A percentile compares a stretch with the other conserved stretches of the same genome.
phyloP scores from a whole-genome alignment of 2,113 vertebrate genomes.

The Rhea americana region DNA sequence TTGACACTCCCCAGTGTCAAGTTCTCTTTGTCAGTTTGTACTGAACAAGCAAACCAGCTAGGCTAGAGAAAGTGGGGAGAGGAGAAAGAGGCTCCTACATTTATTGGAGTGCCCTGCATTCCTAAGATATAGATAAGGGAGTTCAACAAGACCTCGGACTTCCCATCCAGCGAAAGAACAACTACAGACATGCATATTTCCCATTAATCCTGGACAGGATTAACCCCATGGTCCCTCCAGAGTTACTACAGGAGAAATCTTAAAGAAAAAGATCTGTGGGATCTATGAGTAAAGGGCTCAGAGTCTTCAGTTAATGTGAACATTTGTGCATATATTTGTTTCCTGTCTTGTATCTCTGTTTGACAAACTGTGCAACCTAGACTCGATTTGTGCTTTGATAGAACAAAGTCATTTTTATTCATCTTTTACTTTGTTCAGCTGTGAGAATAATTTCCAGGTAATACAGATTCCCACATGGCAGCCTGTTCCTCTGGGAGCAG shows the following conservation, averaged over 20 bases:
- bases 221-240: background rate
- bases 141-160: background rate
- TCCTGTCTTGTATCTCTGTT: background rate
- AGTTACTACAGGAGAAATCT: background rate
- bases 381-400: background rate
- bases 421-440: background rate
- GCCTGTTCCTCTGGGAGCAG: background rate
- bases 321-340: background rate
- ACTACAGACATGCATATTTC: background rate
- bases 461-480: background rate
- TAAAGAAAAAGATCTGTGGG: background rate
- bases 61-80: background rate
- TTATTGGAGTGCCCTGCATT: background rate
- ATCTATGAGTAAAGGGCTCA: no score
- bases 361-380: background rate
- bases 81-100: background rate
- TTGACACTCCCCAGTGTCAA: background rate
- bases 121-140: accelerated
- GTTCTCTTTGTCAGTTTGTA: background rate
- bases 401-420: background rate
- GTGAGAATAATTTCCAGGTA: background rate
- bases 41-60: background rate
- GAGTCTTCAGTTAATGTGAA: background rate
- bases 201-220: background rate
- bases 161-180: background rate